Conservation (phyloP, 2,113 vertebrate species). For the Syrrhaptes paradoxus region DNA sequence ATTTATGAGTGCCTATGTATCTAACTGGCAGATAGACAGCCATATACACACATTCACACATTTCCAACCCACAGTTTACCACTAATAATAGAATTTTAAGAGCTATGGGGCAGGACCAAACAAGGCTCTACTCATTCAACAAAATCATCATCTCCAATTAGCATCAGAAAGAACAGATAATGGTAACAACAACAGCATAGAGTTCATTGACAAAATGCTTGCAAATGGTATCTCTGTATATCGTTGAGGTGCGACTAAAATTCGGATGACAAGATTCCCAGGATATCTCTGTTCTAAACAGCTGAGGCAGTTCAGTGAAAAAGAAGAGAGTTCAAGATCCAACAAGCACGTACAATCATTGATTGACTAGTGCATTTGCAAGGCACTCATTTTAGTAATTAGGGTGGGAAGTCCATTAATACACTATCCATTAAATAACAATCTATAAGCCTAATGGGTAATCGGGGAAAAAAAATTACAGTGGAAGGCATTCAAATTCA, state of each 20-base stretch:
- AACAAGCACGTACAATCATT: conserved; percentile 51
- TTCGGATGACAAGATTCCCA: neutral
- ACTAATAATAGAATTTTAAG: neutral
- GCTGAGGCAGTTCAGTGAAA: conserved; percentile 2
- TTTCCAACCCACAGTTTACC: neutral
- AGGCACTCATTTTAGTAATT: conserved; percentile 72
- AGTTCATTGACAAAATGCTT: neutral
- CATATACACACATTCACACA: rapidly evolving
- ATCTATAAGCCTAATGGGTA: conserved; percentile 63
- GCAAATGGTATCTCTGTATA: neutral
- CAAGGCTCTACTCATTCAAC: neutral
- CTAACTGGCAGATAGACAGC: neutral
- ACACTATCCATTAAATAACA: conserved; percentile 54
- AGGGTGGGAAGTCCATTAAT: conserved; percentile 70
- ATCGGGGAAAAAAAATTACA: neutral
- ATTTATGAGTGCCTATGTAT: neutral
- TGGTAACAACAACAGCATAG: neutral
- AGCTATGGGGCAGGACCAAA: neutral
- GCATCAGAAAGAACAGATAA: neutral
- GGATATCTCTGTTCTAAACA: neutral
- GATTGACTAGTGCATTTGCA: conserved; percentile 63
- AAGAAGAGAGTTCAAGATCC: neutral
- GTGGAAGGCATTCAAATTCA: conserved; percentile 35
- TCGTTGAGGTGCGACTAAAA: neutral
- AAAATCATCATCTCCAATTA: neutral